phyloP scores from a whole-genome alignment of 2,888 invertebrate species.

The Allophyes oxyacanthae region DNA sequence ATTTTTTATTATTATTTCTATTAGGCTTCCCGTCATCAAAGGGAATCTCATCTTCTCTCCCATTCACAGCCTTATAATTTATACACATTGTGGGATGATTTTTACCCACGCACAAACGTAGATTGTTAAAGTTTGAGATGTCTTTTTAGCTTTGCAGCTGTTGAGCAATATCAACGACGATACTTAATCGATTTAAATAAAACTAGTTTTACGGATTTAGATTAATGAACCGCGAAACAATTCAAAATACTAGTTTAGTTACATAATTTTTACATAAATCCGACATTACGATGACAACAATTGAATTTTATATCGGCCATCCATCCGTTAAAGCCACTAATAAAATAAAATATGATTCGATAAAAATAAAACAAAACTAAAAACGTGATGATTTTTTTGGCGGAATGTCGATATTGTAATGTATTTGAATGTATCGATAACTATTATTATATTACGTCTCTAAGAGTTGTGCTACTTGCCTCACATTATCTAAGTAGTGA shows the following conservation, averaged over 20 bases:
- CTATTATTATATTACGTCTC: slow-evolving; percentile 16
- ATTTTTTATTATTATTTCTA: too few relatives aligned
- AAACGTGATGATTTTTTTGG: slow-evolving; percentile 19
- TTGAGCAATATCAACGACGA: background rate
- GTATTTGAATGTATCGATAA: slow-evolving; percentile 12
- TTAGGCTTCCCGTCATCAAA: too few relatives aligned
- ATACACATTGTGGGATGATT: too few relatives aligned
- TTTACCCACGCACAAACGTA: too few relatives aligned
- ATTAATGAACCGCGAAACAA: slow-evolving; percentile 9
- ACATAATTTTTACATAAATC: slow-evolving; percentile 31
- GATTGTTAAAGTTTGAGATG: too few relatives aligned
- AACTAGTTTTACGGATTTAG: slow-evolving; percentile 5
- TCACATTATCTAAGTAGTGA: slow-evolving; percentile 46
- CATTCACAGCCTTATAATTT: too few relatives aligned
- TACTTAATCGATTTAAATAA: slow-evolving; percentile 7
- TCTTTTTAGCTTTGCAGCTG: background rate
- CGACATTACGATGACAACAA: slow-evolving; percentile 19
- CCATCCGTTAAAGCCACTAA: background rate
- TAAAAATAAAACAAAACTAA: slow-evolving; percentile 15
- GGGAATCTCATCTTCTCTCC: too few relatives aligned
- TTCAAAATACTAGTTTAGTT: slow-evolving; percentile 14
- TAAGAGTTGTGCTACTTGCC: slow-evolving; percentile 3
- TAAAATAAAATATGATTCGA: slow-evolving; percentile 13
- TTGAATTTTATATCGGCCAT: slow-evolving; percentile 13
- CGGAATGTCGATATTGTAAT: slow-evolving; percentile 14